phyloP scores from a whole-genome alignment of 2,888 invertebrate species.

The Rutpela maculata region DNA sequence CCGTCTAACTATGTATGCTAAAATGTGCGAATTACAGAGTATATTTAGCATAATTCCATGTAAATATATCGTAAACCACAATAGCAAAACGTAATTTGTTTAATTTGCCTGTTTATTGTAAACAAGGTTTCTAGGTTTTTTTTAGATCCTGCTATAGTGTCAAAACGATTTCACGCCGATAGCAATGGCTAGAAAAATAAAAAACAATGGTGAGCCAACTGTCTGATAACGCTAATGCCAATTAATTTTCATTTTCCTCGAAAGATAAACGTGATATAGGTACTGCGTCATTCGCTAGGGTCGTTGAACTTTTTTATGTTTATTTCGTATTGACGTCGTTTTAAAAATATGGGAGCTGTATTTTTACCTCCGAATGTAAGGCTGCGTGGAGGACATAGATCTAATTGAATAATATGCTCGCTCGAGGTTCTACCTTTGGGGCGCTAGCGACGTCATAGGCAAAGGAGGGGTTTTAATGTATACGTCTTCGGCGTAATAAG shows the following conservation, averaged over 20 bases:
- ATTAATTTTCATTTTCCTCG: conserved; percentile 36
- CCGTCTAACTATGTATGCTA: background rate
- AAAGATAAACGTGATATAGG: conserved; percentile 39
- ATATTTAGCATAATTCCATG: background rate
- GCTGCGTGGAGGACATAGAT: background rate
- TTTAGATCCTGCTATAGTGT: conserved; percentile 6
- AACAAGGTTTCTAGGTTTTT: background rate
- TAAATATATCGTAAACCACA: background rate
- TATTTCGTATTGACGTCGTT: conserved; percentile 25
- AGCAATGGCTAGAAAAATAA: background rate
- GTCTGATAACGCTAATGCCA: conserved; percentile 35
- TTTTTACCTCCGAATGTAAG: background rate
- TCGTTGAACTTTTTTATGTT: conserved; percentile 42
- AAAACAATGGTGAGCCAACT: conserved; percentile 13
- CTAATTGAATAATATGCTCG: background rate
- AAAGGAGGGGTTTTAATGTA: background rate
- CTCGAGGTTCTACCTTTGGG: background rate
- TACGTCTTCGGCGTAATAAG: background rate
- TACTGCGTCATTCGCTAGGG: conserved; percentile 35
- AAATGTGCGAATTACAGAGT: background rate
- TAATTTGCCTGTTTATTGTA: background rate
- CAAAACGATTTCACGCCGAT: background rate
- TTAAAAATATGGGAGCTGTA: conserved; percentile 12
- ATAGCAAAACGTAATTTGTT: background rate
- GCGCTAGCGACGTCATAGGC: background rate